phyloP scores from a whole-genome alignment of 1,140 invertebrate genomes.

The Pissodes strobi region DNA sequence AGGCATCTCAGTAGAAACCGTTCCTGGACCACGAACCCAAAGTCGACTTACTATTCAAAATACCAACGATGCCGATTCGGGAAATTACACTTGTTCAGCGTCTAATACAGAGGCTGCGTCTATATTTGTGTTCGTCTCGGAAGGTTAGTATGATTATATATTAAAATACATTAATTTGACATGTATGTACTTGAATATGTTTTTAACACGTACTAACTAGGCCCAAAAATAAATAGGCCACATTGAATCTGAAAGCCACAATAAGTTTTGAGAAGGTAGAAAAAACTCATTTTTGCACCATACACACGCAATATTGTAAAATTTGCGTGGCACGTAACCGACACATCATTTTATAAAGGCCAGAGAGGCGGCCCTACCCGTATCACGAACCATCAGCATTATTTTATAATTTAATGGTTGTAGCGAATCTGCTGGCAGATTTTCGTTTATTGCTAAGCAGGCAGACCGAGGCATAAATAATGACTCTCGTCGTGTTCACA shows the following conservation, averaged over 20 bases:
- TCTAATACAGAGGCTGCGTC: slow-evolving; percentile 87
- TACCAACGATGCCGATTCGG: slow-evolving; percentile 82
- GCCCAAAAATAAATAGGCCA: too few species aligned
- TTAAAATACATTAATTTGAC: too few species aligned
- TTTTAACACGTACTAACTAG: too few species aligned
- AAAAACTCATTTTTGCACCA: too few species aligned
- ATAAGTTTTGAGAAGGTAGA: too few species aligned
- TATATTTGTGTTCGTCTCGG: slow-evolving; percentile 87
- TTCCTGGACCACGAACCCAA: slow-evolving; percentile 80
- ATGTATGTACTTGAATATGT: too few species aligned
- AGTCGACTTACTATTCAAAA: slow-evolving; percentile 81
- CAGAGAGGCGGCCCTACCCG: too few species aligned
- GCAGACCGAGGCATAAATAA: slow-evolving; percentile 9
- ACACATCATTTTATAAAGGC: too few species aligned
- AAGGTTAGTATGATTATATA: too few species aligned
- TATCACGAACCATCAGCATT: slow-evolving; percentile 8
- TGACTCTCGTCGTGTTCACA: slow-evolving; percentile 8
- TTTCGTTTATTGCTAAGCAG: slow-evolving; percentile 9
- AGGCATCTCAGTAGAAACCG: slow-evolving; percentile 83
- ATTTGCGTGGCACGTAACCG: too few species aligned
- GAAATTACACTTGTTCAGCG: slow-evolving; percentile 89
- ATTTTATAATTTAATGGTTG: slow-evolving; percentile 11
- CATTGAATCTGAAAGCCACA: too few species aligned
- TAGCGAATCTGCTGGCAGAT: slow-evolving; percentile 1
- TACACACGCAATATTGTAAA: too few species aligned